These are phyloP conservation scores for Rallus limicola DNA, from an alignment of 2,113 vertebrate genomes.

Conservation along the genomic window DNA sequence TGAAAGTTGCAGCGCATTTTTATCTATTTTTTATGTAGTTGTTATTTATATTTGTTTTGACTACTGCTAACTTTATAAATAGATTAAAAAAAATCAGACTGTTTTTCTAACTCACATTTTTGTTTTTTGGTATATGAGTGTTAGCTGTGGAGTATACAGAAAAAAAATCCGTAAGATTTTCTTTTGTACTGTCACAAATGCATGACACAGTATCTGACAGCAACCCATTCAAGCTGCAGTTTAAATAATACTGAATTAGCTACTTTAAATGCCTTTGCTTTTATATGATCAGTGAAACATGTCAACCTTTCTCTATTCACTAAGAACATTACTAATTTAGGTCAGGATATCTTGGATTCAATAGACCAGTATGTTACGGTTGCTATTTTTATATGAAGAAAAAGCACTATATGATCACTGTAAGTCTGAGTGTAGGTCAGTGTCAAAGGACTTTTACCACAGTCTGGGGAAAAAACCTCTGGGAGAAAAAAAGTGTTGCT, in stretches of 20 bases:
- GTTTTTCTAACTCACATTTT: neutral
- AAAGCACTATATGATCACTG: neutral
- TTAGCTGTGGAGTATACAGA: neutral
- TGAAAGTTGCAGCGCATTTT: neutral
- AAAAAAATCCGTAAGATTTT: neutral
- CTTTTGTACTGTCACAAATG: neutral
- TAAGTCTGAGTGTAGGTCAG: neutral
- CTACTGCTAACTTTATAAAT: neutral
- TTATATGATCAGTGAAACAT: constrained; percentile 25
- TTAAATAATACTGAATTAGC: constrained; percentile 52
- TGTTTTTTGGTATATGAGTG: neutral
- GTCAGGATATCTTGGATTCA: constrained; percentile 22
- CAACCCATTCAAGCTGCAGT: neutral
- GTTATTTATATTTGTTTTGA: neutral
- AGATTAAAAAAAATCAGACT: neutral
- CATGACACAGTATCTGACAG: constrained; percentile 35
- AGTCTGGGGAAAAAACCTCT: neutral
- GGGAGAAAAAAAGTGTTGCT: neutral
- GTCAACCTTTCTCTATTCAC: constrained; percentile 7
- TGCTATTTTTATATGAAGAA: constrained; percentile 21
- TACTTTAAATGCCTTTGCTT: constrained; percentile 37
- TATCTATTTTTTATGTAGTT: neutral
- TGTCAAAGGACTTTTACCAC: neutral
- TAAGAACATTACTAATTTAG: constrained; percentile 53
- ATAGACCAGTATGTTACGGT: neutral